Evolutionary conservation across 2,113 vertebrate genomes (phyloP).

Genomic region (Pungitius pungitius): DNA sequence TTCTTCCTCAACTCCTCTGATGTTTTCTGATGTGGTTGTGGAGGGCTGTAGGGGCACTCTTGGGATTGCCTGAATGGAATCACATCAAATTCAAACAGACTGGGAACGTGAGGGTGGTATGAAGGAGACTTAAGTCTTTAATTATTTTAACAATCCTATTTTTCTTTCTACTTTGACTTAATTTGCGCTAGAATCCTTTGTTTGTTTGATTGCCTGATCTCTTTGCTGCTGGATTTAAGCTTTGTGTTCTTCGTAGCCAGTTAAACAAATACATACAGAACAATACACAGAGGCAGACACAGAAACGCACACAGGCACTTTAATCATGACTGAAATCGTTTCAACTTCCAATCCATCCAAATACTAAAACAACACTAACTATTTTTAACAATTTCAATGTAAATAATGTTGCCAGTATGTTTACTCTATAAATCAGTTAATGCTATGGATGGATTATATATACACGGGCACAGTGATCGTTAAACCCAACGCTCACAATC

Average conservation of each 20-base stretch:
- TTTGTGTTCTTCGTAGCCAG: not conserved
- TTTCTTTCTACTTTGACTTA: not conserved
- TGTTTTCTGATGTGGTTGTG: constrained; percentile 58
- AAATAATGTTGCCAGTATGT: not conserved
- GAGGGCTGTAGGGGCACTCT: constrained; percentile 35
- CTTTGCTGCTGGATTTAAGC: constrained; percentile 17
- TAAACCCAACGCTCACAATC: not conserved
- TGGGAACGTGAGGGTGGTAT: constrained; percentile 13
- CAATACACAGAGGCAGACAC: not conserved
- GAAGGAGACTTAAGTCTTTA: constrained; percentile 17
- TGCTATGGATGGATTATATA: not conserved
- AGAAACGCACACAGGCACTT: not conserved
- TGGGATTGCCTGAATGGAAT: constrained; percentile 49
- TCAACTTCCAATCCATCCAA: not conserved
- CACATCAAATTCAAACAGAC: constrained; percentile 47
- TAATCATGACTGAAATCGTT: not conserved
- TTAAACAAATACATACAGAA: constrained; percentile 6
- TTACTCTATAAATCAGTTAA: not conserved
- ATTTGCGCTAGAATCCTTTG: not conserved
- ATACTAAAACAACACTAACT: not conserved
- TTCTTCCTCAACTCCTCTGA: constrained; percentile 48
- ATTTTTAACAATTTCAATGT: not conserved
- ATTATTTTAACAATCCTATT: constrained; percentile 34
- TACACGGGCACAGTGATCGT: not conserved
- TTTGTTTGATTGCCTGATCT: constrained; percentile 45